phyloP scores from a whole-genome alignment of 2,113 vertebrate species.

The Sterrhoptilus dennistouni region DNA sequence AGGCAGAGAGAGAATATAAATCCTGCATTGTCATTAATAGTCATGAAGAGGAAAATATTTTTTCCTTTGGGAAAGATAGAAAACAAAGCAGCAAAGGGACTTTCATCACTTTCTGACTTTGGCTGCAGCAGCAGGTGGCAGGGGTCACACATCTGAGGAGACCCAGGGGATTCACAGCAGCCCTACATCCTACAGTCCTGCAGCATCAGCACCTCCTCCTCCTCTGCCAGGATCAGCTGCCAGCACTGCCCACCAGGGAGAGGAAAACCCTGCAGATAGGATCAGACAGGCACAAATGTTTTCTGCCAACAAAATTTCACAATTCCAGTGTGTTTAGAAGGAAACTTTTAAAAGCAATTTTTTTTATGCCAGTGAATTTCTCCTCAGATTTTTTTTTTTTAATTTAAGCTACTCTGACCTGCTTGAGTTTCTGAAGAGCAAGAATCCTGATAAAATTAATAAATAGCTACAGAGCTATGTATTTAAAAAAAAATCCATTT shows the following conservation, averaged over 20 bases:
- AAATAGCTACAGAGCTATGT: background rate
- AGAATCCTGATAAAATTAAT: background rate
- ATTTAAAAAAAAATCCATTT: background rate
- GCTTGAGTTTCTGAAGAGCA: background rate
- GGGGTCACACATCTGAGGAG: no score
- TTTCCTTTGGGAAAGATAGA: background rate
- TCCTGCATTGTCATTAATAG: background rate
- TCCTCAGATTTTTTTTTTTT: background rate
- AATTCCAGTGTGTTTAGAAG: background rate
- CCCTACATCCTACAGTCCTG: accelerated
- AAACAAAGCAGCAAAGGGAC: background rate
- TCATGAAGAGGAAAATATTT: background rate
- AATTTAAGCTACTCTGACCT: background rate
- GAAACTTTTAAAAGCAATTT: background rate
- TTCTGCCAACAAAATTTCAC: background rate
- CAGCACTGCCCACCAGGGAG: background rate
- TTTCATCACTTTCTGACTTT: background rate
- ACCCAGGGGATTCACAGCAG: background rate
- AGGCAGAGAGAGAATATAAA: background rate
- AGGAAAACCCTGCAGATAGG: background rate
- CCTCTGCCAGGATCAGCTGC: accelerated
- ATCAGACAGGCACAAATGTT: background rate
- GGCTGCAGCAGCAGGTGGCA: background rate
- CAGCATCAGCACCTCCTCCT: background rate
- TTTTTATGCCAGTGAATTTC: background rate